These are phyloP conservation scores for Pedionomus torquatus DNA, from an alignment of 2,113 vertebrate genomes.

Conservation along the genomic window DNA sequence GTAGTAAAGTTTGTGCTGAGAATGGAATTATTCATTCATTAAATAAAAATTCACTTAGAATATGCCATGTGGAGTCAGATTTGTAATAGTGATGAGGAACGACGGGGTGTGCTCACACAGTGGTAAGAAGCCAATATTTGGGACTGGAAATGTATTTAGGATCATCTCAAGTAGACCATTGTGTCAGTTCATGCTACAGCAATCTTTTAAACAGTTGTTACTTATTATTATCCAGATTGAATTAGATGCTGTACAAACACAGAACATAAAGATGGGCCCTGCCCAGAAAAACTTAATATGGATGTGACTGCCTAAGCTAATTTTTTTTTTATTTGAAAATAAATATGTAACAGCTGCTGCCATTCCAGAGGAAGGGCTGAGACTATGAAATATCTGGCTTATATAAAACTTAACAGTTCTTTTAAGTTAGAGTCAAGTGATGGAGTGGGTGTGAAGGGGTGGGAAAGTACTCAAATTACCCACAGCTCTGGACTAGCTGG, in stretches of 20 bases:
- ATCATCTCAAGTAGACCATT: background rate
- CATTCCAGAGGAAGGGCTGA: background rate
- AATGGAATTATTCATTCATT: background rate
- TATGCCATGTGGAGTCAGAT: background rate
- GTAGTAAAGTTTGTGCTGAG: background rate
- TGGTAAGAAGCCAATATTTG: background rate
- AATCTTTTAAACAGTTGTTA: constrained; percentile 39
- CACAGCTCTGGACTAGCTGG: background rate
- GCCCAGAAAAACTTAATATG: constrained; percentile 34
- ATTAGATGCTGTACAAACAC: constrained; percentile 11
- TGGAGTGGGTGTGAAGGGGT: constrained; percentile 50
- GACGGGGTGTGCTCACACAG: background rate
- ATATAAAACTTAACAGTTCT: constrained; percentile 42
- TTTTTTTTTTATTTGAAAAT: constrained; percentile 38
- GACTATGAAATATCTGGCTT: constrained; percentile 49
- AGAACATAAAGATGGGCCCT: constrained; percentile 16
- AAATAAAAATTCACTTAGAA: background rate
- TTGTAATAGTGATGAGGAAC: background rate
- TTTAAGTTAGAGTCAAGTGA: constrained; percentile 52
- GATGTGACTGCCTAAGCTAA: constrained; percentile 22
- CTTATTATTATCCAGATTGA: constrained; percentile 25
- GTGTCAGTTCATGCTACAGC: background rate
- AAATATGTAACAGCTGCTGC: constrained; percentile 53
- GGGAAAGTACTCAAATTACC: constrained; percentile 42
- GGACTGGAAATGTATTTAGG: background rate